phyloP scores from a whole-genome alignment of 2,113 vertebrate species.

The Parus major region DNA sequence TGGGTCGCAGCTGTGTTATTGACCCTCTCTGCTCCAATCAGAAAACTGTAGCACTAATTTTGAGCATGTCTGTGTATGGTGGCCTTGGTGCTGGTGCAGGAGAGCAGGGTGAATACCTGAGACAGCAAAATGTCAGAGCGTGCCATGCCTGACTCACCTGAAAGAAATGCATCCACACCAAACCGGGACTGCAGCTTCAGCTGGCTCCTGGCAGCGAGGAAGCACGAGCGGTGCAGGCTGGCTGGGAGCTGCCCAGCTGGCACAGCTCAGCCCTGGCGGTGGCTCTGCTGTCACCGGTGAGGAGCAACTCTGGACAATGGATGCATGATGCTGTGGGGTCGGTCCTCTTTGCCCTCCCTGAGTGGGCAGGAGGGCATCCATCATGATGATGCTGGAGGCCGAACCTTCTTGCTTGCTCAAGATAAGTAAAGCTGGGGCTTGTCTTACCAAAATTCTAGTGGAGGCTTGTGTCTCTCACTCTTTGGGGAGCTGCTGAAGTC shows the following conservation, averaged over 20 bases:
- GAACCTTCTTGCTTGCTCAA: background rate
- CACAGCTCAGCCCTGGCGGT: background rate
- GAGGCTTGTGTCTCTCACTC: fast-evolving
- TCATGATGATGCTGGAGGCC: fast-evolving
- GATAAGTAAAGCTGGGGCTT: background rate
- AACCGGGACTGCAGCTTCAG: background rate
- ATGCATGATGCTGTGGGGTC: background rate
- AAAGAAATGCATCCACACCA: background rate
- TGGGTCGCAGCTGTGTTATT: fast-evolving
- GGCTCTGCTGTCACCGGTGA: background rate
- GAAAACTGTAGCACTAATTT: background rate
- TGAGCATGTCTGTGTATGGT: fast-evolving
- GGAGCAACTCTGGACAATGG: background rate
- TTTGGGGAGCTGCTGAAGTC: background rate
- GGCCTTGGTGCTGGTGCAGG: background rate
- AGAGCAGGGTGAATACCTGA: background rate
- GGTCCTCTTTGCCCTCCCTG: fast-evolving
- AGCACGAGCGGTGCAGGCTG: background rate
- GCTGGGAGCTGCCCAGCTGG: background rate
- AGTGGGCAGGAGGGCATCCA: background rate
- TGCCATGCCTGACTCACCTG: background rate
- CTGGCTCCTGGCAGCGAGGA: background rate
- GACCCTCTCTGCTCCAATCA: background rate
- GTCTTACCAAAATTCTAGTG: background rate
- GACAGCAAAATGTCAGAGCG: background rate